Percentiles rank a stretch among this genome's conserved stretches.
These are phyloP conservation scores for Sigmodon hispidus DNA, from an alignment of 2,113 vertebrate genomes.

Conservation along the genomic window DNA sequence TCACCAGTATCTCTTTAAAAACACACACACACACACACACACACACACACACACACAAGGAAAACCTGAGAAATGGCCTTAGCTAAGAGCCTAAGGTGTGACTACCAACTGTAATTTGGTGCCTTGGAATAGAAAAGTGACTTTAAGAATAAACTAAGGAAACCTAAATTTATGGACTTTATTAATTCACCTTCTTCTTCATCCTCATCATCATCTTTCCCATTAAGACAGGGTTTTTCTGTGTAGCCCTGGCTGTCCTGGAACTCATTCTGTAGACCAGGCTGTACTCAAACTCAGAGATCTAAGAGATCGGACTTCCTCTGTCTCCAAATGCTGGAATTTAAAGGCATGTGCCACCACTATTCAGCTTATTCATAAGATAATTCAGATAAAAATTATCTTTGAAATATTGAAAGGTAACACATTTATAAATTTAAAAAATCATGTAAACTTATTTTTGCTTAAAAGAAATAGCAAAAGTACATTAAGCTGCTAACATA, in stretches of 20 bases:
- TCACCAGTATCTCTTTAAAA: conserved; percentile 11
- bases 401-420: conserved; percentile 45
- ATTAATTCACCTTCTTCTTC: not conserved
- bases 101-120: not conserved
- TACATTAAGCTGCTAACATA: conserved; percentile 16
- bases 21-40: conserved; percentile 50
- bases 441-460: conserved; percentile 37
- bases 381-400: not conserved
- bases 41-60: conserved; percentile 57
- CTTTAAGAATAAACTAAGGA: conserved; percentile 28
- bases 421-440: conserved; percentile 17
- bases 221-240: not conserved
- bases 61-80: not conserved
- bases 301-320: not conserved
- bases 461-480: conserved; percentile 47
- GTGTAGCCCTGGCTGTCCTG: not conserved
- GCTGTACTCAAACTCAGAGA: not conserved
- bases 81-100: not conserved
- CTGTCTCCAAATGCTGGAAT: not conserved
- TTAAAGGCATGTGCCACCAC: not conserved
- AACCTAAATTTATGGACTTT: not conserved
- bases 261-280: not conserved
- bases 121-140: not conserved
- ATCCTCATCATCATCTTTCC: not conserved
- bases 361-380: not conserved